A percentile compares a stretch with the other conserved stretches of the same genome.
Conservation (phyloP, 2,797 vertebrate species). For the Sparus aurata region DNA sequence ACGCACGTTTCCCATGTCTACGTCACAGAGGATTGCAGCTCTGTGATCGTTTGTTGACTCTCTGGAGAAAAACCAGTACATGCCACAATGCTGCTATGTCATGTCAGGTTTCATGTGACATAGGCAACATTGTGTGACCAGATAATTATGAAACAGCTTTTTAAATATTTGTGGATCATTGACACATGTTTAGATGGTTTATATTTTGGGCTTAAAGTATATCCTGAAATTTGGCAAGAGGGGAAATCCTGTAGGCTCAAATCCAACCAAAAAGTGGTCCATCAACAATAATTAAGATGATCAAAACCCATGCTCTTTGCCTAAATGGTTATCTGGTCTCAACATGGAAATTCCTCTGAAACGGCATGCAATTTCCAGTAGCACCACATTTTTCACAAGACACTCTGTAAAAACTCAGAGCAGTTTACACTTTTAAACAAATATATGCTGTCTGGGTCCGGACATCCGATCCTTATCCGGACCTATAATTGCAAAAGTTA, state of each 20-base stretch:
- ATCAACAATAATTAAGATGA: background rate
- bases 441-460: no score
- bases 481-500: no score
- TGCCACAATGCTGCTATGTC: background rate
- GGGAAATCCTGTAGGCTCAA: no score
- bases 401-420: no score
- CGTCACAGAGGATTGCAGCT: slow-evolving; percentile 7
- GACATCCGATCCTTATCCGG: no score
- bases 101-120: background rate
- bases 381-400: no score
- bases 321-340: background rate
- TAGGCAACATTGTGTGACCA: no score
- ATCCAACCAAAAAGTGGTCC: background rate
- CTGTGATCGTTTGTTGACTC: slow-evolving; percentile 9
- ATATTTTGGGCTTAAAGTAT: background rate
- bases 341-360: no score
- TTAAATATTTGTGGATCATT: background rate
- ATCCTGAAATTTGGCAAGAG: background rate
- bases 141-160: background rate
- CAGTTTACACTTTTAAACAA: no score
- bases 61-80: background rate
- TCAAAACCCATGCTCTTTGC: no score
- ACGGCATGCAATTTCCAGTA: no score
- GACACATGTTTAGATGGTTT: background rate
- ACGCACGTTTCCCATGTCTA: background rate